Evolutionary conservation across 2,888 invertebrate genomes (phyloP), one percentile per base, ranked within the genome.

Genomic region (Idaea biselata): DNA sequence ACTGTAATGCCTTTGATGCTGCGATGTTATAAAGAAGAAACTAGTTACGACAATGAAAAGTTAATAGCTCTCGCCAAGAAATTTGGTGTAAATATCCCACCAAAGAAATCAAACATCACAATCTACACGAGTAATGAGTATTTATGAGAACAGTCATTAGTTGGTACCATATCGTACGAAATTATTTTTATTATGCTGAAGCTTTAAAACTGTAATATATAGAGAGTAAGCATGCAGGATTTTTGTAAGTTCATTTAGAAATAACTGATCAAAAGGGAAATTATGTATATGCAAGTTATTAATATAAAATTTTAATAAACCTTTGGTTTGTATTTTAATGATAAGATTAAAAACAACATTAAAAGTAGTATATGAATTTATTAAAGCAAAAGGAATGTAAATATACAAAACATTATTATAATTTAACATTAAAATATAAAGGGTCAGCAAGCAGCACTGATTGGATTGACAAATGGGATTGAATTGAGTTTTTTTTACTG

Each of bases 51-150:
- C 58, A 93, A 94, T 74, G 88, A 89, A 61, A 92, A 92, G 72
- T 79, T 95, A 62, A 77, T 87, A 33, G 85, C 81, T 67, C 80
- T 94, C 69, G 93, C 91, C 57, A 90, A 92, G 75, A 94, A 94
- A 78, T 93, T 93, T 81, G 93, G 93, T 66, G 86, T 89, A 0
- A 93, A 89, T 61, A 83, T 93, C 61, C 93, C 94, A 61, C 93
- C 94, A 74, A 93, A 94, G 70, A 94, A 93, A 81, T 94, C 93
- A 64, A 93, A 92, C 84, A 91, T 95, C 86, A 94, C 95, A 71
- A 95, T 95, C 88, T 95, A 95, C 82, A 95, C 95, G 33, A 94
- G 95, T 72, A 94, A 93, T 60, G 95, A 94, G 85, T 95, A 94
- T 84, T 93, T 94, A 87, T 94, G 92, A 93, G 83, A 87, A 76